Percentiles rank a stretch among this genome's conserved stretches.
Evolutionary conservation across 2,797 vertebrate genomes (phyloP).

Genomic region (Luscinia megarhynchos): DNA sequence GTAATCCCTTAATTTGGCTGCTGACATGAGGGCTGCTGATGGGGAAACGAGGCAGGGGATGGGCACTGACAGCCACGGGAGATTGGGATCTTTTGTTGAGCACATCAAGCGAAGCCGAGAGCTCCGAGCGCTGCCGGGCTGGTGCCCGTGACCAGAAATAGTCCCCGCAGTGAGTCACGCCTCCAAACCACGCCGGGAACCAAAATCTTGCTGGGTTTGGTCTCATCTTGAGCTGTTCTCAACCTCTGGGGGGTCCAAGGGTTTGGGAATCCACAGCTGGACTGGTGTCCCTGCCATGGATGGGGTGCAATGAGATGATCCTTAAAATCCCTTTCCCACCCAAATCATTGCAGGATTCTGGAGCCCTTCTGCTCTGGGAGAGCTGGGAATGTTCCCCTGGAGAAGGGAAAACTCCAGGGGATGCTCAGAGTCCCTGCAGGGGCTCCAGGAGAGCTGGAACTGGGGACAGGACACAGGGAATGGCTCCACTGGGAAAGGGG

Average conservation of each 20-base stretch:
- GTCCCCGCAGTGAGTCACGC: background rate
- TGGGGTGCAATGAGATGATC: too few species aligned
- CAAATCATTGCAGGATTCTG: too few species aligned
- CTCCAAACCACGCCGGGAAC: background rate
- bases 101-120: background rate
- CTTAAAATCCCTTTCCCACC: too few species aligned
- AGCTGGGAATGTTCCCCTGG: too few species aligned
- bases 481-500: too few species aligned
- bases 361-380: too few species aligned
- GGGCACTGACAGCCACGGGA: background rate
- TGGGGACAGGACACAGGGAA: too few species aligned
- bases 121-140: background rate
- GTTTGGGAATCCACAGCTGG: background rate
- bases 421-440: too few species aligned
- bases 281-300: too few species aligned
- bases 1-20: conserved; percentile 66
- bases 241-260: background rate
- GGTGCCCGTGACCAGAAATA: background rate
- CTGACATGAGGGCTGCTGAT: conserved; percentile 49
- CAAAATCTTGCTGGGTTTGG: background rate
- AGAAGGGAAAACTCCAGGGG: too few species aligned
- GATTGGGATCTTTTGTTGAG: background rate
- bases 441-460: too few species aligned
- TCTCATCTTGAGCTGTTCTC: rapidly evolving
- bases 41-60: background rate